Base-by-base conservation (phyloP, 2,797 vertebrate genomes). In the Sus cebifrons region DNA sequence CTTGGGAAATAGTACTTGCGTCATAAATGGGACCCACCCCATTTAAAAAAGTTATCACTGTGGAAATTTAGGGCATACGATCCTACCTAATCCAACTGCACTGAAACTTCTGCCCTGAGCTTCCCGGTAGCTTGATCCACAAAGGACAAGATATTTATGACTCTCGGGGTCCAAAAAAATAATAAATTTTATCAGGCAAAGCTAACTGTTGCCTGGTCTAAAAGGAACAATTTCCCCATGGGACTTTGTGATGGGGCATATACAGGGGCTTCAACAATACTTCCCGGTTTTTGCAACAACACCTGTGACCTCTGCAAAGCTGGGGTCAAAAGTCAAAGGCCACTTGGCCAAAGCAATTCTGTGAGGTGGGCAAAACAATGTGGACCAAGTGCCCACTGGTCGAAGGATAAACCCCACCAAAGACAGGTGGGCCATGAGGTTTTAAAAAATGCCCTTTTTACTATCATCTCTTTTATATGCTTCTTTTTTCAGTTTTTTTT, bases 141-240 rank as follows among this genome's bases (percentile, higher is more conserved):
- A 97, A 54, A 27, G 58, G 5, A 29, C 75, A 84, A 62, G 23
- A 27, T 16, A 3, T 16, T 86, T 17, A 62, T 25, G n/a, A 49
- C n/a, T 62, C 11, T 71, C 14, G 3, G 29, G 1, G 17, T 40
- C 58, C 32, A 23, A 17, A 58, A 74, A 23, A 49, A 49, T 56
- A 75, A 7, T 9, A 10, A 29, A 58, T 23, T 2, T 56, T 32
- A 86, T 23, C 27, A 40, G 27, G 75, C 15, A 18, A 32, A 78
- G 52, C 2, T 32, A 17, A n/a, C 5, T 10, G 0, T 29, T 23
- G 56, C 56, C 29, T n/a, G 36, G 3, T 3, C 4, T n/a, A 21
- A 84, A 58, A 25, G 0, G 3, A 60, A 25, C 2, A 1, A 13
- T 5, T 27, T 6, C 36, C 64, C 6, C 2, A 1, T 0, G 0